A percentile compares a stretch with the other conserved stretches of the same genome.
Conservation (phyloP, 1,140 invertebrate species). For the Harlomillsia oculata region DNA sequence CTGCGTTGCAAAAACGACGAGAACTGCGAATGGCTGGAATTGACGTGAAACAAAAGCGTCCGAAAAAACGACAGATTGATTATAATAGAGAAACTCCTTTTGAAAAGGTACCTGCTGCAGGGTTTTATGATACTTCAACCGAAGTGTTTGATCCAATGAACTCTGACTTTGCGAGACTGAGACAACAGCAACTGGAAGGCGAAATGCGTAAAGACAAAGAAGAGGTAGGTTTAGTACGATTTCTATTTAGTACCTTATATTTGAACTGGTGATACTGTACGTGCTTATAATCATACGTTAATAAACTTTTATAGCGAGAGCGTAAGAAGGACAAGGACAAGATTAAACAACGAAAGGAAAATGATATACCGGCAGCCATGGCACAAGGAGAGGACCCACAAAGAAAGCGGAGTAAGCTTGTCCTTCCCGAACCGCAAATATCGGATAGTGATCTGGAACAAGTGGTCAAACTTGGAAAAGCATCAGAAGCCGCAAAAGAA, state of each 20-base stretch:
- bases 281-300: not conserved
- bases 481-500: conserved; percentile 86
- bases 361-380: conserved; percentile 88
- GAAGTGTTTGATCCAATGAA: conserved; percentile 79
- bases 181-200: conserved; percentile 88
- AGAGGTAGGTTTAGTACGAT: conserved; percentile 49
- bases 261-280: not conserved
- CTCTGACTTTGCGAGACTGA: conserved; percentile 75
- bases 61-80: conserved; percentile 77
- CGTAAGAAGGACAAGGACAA: conserved; percentile 84
- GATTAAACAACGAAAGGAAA: conserved; percentile 87
- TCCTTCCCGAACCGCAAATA: conserved; percentile 92
- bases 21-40: conserved; percentile 98
- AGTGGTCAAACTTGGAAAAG: conserved; percentile 92
- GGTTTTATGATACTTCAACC: conserved; percentile 87
- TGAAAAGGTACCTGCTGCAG: conserved; percentile 80
- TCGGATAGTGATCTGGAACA: conserved; percentile 80
- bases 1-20: conserved; percentile 89
- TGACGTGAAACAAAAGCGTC: conserved; percentile 61
- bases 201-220: conserved; percentile 80
- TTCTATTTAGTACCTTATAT: not conserved
- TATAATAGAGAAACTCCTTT: conserved; percentile 98
- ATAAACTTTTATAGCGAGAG: conserved; percentile 47
- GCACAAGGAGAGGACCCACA: conserved; percentile 80
- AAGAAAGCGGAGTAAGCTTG: conserved; percentile 88